Conservation (phyloP, 2,888 invertebrate genomes). For the Herminia tarsipennalis region DNA sequence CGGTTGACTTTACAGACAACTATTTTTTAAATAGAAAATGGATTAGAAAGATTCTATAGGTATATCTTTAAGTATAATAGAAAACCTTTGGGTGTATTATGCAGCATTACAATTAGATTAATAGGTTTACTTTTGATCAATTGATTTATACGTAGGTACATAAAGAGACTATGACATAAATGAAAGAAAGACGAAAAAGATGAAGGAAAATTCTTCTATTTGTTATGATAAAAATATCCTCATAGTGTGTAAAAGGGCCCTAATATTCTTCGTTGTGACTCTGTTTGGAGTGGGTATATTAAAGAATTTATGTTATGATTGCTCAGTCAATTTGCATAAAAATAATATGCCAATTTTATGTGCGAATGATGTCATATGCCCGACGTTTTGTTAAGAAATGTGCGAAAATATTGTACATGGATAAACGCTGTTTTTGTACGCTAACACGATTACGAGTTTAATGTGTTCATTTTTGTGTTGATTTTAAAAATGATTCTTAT, state of each 20-base stretch:
- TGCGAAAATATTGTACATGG: conserved; percentile 56
- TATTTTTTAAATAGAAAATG: too few species aligned
- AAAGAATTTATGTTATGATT: conserved; percentile 74
- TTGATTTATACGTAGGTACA: too few species aligned
- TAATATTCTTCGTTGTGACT: conserved; percentile 55
- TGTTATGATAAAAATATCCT: background rate
- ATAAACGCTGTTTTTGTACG: conserved; percentile 36
- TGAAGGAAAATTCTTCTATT: too few species aligned
- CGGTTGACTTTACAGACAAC: too few species aligned
- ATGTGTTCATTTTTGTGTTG: conserved; percentile 25
- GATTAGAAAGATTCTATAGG: too few species aligned
- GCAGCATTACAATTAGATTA: too few species aligned
- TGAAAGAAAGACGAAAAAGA: too few species aligned
- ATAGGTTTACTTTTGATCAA: too few species aligned
- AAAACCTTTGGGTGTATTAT: too few species aligned
- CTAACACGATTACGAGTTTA: conserved; percentile 44
- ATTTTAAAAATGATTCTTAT: too few species aligned
- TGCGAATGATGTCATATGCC: conserved; percentile 68
- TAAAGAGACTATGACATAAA: too few species aligned
- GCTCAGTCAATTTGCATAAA: conserved; percentile 75
- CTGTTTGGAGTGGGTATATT: conserved; percentile 58
- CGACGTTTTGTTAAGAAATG: conserved; percentile 58
- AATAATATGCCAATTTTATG: conserved; percentile 74
- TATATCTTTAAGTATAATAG: too few species aligned
- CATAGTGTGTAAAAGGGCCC: conserved; percentile 21